phyloP scores from a whole-genome alignment of 1,140 invertebrate species.

The Gryon sp. region DNA sequence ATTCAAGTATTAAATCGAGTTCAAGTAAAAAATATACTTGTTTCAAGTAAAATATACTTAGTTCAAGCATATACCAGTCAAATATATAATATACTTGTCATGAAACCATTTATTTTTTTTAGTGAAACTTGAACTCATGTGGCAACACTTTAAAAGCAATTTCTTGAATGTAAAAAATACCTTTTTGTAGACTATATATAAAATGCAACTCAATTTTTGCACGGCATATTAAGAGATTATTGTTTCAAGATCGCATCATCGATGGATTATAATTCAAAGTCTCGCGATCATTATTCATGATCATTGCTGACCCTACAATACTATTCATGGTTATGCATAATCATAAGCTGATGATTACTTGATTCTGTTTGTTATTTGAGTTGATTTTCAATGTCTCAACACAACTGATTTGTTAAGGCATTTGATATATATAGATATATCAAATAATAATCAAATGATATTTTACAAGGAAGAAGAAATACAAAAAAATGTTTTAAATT shows the following conservation, averaged over 20 bases:
- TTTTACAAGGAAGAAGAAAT: no score
- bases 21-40: no score
- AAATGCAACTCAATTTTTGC: background rate
- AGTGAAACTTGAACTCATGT: no score
- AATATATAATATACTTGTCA: no score
- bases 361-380: background rate
- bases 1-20: no score
- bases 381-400: background rate
- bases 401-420: background rate
- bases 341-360: background rate
- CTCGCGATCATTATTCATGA: slow-evolving; percentile 4
- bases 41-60: no score
- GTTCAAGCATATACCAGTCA: no score
- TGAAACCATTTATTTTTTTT: no score
- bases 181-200: background rate
- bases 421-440: background rate
- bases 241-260: background rate
- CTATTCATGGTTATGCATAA: slow-evolving; percentile 5
- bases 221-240: no score
- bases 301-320: background rate
- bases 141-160: no score
- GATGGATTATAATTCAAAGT: slow-evolving; percentile 2
- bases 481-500: no score
- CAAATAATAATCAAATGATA: background rate
- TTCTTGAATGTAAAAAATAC: background rate